These are phyloP conservation scores for Drosophila kohkoa DNA, from an alignment of 1,140 invertebrate species.

Conservation along the genomic window DNA sequence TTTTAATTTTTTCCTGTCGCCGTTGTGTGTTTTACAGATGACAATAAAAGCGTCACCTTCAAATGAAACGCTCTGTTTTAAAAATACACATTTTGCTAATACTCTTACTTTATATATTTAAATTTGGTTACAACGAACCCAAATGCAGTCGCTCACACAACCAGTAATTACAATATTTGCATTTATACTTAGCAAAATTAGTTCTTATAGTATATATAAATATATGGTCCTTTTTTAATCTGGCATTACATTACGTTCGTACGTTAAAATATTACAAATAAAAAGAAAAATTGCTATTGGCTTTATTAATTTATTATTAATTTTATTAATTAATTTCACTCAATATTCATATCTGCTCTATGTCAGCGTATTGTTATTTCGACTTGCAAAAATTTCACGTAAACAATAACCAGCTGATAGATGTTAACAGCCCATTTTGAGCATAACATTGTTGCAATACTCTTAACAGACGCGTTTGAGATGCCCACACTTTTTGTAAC, in stretches of 20 bases:
- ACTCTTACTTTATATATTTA: background rate
- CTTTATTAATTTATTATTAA: too few relatives aligned
- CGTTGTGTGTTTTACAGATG: conserved; percentile 7
- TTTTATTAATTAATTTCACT: too few relatives aligned
- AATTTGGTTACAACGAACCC: background rate
- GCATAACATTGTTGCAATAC: background rate
- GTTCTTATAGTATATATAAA: too few relatives aligned
- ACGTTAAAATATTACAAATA: too few relatives aligned
- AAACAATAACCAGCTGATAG: background rate
- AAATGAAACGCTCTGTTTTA: background rate
- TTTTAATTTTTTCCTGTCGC: conserved; percentile 12
- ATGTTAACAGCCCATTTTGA: background rate
- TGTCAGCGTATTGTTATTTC: conserved; percentile 1
- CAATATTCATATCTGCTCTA: too few relatives aligned
- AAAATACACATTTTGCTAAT: background rate
- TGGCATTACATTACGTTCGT: too few relatives aligned
- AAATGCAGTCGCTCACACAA: too few relatives aligned
- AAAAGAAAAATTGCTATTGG: too few relatives aligned
- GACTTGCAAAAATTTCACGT: background rate
- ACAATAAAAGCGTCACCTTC: conserved; percentile 8
- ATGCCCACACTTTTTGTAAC: too few relatives aligned
- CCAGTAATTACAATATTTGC: too few relatives aligned
- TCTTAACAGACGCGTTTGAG: background rate
- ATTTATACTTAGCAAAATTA: too few relatives aligned
- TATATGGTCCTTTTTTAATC: too few relatives aligned